A percentile compares a stretch with the other conserved stretches of the same genome.
These are phyloP conservation scores for Sebastes nivosus DNA, from an alignment of 2,797 vertebrate species.

Conservation along the genomic window DNA sequence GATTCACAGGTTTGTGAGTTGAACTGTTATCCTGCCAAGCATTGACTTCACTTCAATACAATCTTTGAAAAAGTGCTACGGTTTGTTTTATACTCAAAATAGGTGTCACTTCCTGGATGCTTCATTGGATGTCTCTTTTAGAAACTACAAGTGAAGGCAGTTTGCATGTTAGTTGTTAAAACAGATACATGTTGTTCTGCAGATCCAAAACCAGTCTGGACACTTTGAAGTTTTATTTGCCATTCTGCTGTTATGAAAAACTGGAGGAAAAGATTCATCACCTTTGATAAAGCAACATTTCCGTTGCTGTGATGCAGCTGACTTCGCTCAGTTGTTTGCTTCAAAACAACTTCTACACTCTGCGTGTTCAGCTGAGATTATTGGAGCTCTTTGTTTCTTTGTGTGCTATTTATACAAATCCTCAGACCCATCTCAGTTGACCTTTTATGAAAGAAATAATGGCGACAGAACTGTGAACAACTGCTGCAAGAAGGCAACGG, in stretches of 20 bases:
- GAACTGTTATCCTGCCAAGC: neutral
- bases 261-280: neutral
- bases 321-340: slow-evolving; percentile 9
- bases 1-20: neutral
- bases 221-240: neutral
- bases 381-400: slow-evolving; percentile 11
- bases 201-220: neutral
- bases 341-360: slow-evolving; percentile 5
- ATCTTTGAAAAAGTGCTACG: neutral
- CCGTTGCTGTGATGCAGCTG: neutral
- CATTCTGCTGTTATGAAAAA: neutral
- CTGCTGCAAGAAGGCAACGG: neutral
- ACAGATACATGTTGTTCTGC: neutral
- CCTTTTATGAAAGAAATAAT: slow-evolving; percentile 29
- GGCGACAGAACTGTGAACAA: slow-evolving; percentile 19
- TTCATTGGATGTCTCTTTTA: neutral
- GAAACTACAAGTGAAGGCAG: neutral
- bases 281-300: slow-evolving; percentile 16
- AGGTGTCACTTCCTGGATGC: neutral
- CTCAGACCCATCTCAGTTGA: slow-evolving; percentile 10
- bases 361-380: slow-evolving; percentile 9
- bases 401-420: slow-evolving; percentile 46
- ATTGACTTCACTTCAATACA: neutral
- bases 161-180: neutral
- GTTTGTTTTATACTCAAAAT: neutral